Evolutionary conservation across 2,797 vertebrate genomes (phyloP).

Genomic region (Tinamus major): DNA sequence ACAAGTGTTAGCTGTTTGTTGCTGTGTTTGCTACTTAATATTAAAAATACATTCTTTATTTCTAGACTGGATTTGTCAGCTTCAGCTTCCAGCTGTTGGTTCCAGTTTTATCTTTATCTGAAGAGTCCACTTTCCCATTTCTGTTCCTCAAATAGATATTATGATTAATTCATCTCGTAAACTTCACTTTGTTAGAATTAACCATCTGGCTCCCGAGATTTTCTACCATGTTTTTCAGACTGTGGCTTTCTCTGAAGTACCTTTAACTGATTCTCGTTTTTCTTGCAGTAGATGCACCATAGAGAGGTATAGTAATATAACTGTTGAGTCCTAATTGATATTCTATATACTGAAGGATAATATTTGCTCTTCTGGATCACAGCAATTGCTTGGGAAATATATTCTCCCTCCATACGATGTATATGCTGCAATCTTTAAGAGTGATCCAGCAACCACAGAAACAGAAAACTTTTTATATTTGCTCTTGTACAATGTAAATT

Average conservation of each 20-base stretch:
- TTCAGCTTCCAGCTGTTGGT: constrained; percentile 65
- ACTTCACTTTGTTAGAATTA: constrained; percentile 17
- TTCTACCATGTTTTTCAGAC: not conserved
- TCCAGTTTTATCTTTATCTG: constrained; percentile 49
- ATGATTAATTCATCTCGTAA: constrained; percentile 52
- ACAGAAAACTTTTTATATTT: constrained; percentile 2
- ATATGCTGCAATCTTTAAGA: not conserved
- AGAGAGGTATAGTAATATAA: not conserved
- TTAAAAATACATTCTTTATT: constrained; percentile 66
- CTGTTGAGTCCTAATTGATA: not conserved
- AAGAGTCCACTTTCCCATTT: constrained; percentile 50
- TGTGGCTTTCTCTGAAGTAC: not conserved
- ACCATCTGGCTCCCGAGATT: not conserved
- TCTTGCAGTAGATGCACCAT: not conserved
- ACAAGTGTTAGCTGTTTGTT: constrained; percentile 32
- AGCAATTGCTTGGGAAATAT: not conserved
- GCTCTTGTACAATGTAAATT: not conserved
- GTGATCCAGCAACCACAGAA: not conserved
- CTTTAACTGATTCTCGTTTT: not conserved
- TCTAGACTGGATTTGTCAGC: constrained; percentile 49
- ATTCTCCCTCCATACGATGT: not conserved
- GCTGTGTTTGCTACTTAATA: constrained; percentile 42
- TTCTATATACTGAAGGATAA: not conserved
- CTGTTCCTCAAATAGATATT: constrained; percentile 52
- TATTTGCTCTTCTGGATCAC: not conserved